Conservation (phyloP, 2,113 vertebrate genomes). For the Halichoeres trimaculatus region DNA sequence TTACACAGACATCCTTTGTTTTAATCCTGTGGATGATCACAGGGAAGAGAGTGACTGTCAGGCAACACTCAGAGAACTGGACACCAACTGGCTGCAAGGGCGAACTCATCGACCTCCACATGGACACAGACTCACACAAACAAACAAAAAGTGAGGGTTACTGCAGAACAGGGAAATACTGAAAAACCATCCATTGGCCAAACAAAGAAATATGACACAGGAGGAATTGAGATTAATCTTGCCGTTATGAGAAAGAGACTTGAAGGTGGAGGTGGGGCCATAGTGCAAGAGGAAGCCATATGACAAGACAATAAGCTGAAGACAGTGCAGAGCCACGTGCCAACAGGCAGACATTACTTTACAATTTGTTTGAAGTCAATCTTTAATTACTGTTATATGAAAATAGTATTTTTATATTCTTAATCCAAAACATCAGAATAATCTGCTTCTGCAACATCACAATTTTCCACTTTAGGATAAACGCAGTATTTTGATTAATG, state of each 20-base stretch:
- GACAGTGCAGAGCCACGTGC: not conserved
- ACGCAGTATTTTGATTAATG: no score
- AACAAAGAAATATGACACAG: not conserved
- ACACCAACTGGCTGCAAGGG: slow-evolving; percentile 45
- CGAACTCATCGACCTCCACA: slow-evolving; percentile 44
- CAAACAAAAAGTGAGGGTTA: slow-evolving; percentile 35
- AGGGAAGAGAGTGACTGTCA: slow-evolving; percentile 28
- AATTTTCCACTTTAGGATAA: no score
- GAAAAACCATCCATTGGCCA: not conserved
- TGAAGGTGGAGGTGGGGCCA: not conserved
- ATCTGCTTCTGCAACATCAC: no score
- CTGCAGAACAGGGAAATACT: not conserved
- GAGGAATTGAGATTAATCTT: not conserved
- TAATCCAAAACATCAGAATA: no score
- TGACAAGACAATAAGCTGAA: slow-evolving; percentile 3
- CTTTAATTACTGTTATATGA: no score
- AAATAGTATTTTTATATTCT: no score
- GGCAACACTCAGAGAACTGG: slow-evolving; percentile 28
- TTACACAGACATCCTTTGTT: slow-evolving; percentile 44
- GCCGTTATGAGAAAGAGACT: not conserved
- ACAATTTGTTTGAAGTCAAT: no score
- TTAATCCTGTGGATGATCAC: slow-evolving; percentile 27
- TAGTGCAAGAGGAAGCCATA: not conserved
- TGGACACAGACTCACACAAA: slow-evolving; percentile 7
- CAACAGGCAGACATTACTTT: not conserved